Base-by-base conservation (phyloP, 2,888 invertebrate genomes). In the Pristionchus mayeri region DNA sequence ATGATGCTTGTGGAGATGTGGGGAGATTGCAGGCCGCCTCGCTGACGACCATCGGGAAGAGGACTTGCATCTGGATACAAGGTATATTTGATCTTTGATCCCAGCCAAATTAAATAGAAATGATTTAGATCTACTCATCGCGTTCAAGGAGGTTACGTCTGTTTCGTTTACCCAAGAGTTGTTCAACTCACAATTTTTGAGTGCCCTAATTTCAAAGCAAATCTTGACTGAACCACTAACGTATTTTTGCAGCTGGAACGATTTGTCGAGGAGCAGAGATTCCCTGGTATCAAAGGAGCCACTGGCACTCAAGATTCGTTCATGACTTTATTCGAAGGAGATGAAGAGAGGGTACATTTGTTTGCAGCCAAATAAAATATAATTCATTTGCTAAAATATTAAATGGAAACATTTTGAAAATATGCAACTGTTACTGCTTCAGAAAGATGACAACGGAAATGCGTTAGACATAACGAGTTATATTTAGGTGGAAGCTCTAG, bases 251-350 rank as follows among this genome's bases (percentile, higher is more conserved):
- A 96, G 40, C 93, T 97, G 52, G 94, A 95, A 63, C 95, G 96
- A 2, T 95, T 96, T 0, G 95, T 95, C 82, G 95, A 96, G 57
- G 96, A 97, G 92, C 94, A 98, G 1, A 95, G 96, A 86, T 98
- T 98, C 94, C 95, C 99, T 30, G 98, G 99, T 13, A 97, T 97
- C 16, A 99, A 99, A 93, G 99, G 99, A 21, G 99, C 99, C 3
- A 99, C 99, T 0, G 99, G 99, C 44, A 98, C 98, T 0, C 98
- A 89, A 60, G 92, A 92, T 57, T 91, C 92, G 11, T 91, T 98
- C 93, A 93, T 99, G 86, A 96, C 97, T 92, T 95, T 99, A 0
- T 98, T 99, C 93, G 95, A 96, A 89, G 97, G 95, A 24, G 96
- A 99, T 92, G 95, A 95, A 27, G 94, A 95, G 2, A 98, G n/a